These are phyloP conservation scores for Bubo scandiacus DNA, from an alignment of 2,113 vertebrate genomes.

Conservation along the genomic window DNA sequence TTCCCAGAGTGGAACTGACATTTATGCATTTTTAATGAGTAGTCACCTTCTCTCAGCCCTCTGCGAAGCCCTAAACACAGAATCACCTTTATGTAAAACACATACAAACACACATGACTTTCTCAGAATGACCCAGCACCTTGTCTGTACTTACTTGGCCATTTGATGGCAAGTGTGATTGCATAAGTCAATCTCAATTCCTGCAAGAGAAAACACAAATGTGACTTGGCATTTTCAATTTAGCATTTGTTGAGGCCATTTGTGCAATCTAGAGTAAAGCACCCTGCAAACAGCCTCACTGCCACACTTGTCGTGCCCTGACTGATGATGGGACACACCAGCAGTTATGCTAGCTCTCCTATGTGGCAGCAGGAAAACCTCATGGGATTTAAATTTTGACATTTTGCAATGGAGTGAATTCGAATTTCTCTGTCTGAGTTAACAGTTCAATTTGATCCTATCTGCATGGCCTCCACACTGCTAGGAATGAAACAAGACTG, in stretches of 20 bases:
- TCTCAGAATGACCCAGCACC: background rate
- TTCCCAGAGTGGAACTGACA: background rate
- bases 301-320: background rate
- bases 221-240: background rate
- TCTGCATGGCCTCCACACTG: background rate
- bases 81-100: background rate
- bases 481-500: background rate
- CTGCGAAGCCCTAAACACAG: background rate
- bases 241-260: background rate
- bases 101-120: background rate
- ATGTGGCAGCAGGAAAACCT: background rate
- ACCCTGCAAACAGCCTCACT: background rate
- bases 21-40: background rate
- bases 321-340: background rate
- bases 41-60: background rate
- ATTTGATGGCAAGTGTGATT: conserved; percentile 82
- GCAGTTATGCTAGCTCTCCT: background rate
- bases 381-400: background rate
- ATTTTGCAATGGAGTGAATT: background rate
- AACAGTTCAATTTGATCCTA: background rate
- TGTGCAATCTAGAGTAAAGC: background rate
- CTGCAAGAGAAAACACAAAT: conserved; percentile 64
- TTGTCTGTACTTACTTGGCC: conserved; percentile 84
- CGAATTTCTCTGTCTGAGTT: background rate
- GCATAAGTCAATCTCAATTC: conserved; percentile 79